These are phyloP conservation scores for Sciaenops ocellatus DNA, from an alignment of 2,797 vertebrate species.

Conservation along the genomic window DNA sequence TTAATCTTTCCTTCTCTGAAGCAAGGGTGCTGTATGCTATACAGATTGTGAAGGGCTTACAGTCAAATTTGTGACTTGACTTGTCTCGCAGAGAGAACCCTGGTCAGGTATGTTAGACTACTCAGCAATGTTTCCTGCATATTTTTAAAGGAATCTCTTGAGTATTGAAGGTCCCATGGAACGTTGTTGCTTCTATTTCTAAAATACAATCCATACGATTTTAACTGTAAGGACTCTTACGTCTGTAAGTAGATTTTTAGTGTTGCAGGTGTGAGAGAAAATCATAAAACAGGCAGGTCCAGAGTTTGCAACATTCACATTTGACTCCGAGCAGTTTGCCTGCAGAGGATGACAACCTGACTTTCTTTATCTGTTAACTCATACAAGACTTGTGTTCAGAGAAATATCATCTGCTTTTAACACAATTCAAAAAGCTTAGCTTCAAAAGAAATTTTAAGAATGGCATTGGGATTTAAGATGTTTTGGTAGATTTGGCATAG, in stretches of 20 bases:
- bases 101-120: not conserved
- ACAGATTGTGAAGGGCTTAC: not conserved
- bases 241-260: not conserved
- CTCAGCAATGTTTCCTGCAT: constrained; percentile 6
- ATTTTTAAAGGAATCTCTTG: constrained; percentile 1
- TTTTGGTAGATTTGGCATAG: not conserved
- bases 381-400: not conserved
- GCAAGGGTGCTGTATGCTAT: not conserved
- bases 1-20: not conserved
- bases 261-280: not conserved
- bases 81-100: not conserved
- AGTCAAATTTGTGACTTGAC: not conserved
- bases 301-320: constrained; percentile 1
- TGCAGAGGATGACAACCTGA: not conserved
- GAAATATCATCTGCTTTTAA: not conserved
- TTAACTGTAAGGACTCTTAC: not conserved
- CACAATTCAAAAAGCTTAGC: not conserved
- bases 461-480: not conserved
- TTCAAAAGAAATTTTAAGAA: not conserved
- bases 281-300: constrained; percentile 1
- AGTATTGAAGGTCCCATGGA: not conserved
- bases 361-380: not conserved
- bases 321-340: not conserved
- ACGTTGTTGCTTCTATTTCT: not conserved
- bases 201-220: not conserved